A percentile compares a stretch with the other conserved stretches of the same genome.
These are phyloP conservation scores for Lampris incognitus DNA, from an alignment of 2,113 vertebrate genomes.

Conservation along the genomic window DNA sequence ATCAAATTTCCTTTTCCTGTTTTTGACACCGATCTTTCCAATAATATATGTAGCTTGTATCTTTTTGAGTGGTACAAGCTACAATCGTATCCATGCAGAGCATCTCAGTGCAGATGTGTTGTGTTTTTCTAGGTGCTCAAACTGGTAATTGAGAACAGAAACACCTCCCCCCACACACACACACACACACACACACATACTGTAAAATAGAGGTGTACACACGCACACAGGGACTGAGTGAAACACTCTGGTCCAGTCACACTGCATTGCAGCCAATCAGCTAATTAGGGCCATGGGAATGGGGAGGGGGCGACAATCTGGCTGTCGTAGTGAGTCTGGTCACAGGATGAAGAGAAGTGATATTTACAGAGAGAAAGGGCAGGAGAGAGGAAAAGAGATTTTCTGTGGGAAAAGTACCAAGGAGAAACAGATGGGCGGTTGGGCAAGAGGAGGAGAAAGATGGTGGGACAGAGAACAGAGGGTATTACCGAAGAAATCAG, in stretches of 20 bases:
- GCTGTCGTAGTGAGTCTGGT: slow-evolving; percentile 58
- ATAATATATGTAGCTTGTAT: no score
- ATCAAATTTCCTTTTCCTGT: no score
- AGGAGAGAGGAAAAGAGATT: slow-evolving; percentile 3
- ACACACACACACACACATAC: slow-evolving; percentile 17
- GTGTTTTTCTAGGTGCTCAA: no score
- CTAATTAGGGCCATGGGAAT: slow-evolving; percentile 73
- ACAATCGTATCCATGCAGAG: no score
- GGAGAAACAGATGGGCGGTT: slow-evolving; percentile 45
- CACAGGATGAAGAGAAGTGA: slow-evolving; percentile 60
- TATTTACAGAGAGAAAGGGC: slow-evolving; percentile 55
- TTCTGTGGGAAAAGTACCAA: no score
- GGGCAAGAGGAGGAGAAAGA: not conserved
- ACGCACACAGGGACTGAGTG: slow-evolving; percentile 16
- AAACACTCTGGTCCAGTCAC: slow-evolving; percentile 37
- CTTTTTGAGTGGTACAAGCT: no score
- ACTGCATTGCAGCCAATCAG: slow-evolving; percentile 60
- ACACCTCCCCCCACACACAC: not conserved
- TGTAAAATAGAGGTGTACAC: not conserved
- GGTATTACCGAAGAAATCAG: not conserved
- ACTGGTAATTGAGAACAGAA: not conserved
- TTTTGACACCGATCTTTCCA: no score
- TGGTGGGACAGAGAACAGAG: not conserved
- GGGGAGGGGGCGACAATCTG: slow-evolving; percentile 32
- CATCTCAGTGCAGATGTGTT: no score